These are phyloP conservation scores for Muscicapa striata DNA, from an alignment of 2,797 vertebrate genomes.

Conservation along the genomic window DNA sequence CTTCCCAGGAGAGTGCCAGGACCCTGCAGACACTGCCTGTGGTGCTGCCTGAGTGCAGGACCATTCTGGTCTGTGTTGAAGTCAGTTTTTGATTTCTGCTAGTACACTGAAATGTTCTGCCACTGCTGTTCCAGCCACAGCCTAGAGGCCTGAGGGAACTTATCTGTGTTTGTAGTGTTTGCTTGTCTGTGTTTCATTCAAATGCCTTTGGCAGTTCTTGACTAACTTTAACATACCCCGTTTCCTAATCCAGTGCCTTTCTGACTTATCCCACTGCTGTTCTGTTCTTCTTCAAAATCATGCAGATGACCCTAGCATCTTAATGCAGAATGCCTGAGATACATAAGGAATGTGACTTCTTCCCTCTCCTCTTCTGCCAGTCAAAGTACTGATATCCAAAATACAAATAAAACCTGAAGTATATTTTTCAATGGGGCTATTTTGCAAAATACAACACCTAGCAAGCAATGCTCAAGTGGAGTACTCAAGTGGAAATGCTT, in stretches of 20 bases:
- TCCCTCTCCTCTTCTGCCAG: not conserved
- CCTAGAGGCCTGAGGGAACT: not conserved
- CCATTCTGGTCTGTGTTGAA: not conserved
- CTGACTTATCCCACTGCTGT: not conserved
- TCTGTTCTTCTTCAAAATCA: not conserved
- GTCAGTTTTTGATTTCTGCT: not conserved
- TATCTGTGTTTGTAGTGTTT: not conserved
- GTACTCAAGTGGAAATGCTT: not conserved
- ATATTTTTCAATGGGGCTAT: fast-evolving
- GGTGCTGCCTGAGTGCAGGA: not conserved
- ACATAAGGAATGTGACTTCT: not conserved
- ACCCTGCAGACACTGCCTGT: not conserved
- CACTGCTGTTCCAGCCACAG: not conserved
- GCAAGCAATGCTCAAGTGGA: not conserved
- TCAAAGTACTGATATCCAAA: not conserved
- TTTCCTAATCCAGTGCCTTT: not conserved
- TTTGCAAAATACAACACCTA: not conserved
- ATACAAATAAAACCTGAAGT: not conserved
- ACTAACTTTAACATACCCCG: not conserved
- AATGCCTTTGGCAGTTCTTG: not conserved
- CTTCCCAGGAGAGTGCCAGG: not conserved
- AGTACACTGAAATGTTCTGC: not conserved
- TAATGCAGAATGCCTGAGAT: not conserved
- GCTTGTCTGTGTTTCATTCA: not conserved
- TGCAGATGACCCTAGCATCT: not conserved